Conservation (phyloP, 2,797 vertebrate species). For the Pangasius mekongensis region DNA sequence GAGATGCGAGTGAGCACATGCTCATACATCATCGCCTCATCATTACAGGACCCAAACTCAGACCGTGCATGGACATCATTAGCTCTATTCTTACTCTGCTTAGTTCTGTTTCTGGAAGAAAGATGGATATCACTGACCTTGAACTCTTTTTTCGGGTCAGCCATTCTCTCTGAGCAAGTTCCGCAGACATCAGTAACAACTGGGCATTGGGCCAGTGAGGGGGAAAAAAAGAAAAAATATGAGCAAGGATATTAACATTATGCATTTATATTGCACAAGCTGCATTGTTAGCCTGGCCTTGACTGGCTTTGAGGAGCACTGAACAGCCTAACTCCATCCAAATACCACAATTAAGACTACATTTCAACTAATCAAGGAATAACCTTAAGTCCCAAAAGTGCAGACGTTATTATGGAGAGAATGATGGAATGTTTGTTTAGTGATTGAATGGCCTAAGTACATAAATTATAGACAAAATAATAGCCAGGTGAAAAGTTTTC, state of each 20-base stretch:
- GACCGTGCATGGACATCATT: slow-evolving; percentile 22
- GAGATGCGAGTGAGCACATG: slow-evolving; percentile 4
- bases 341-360: slow-evolving; percentile 41
- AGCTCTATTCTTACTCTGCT: slow-evolving; percentile 19
- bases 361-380: slow-evolving; percentile 47
- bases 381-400: slow-evolving; percentile 40
- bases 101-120: slow-evolving; percentile 19
- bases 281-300: slow-evolving; percentile 49
- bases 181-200: slow-evolving; percentile 20
- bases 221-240: not conserved
- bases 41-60: slow-evolving; percentile 29
- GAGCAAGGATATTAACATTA: slow-evolving; percentile 30
- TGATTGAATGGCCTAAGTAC: slow-evolving; percentile 35
- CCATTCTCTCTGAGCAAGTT: not conserved
- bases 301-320: slow-evolving; percentile 25
- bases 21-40: slow-evolving; percentile 46
- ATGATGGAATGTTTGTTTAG: slow-evolving; percentile 48
- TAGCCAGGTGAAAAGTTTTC: slow-evolving; percentile 14
- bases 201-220: slow-evolving; percentile 21
- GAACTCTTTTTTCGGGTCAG: slow-evolving; percentile 36
- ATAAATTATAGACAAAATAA: slow-evolving; percentile 47
- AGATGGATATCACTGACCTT: slow-evolving; percentile 45
- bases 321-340: slow-evolving; percentile 23
- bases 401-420: slow-evolving; percentile 36
- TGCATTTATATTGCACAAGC: slow-evolving; percentile 41